Percentiles rank a stretch among this genome's conserved stretches.
These are phyloP conservation scores for Conchocele bisecta DNA, from an alignment of 2,888 invertebrate genomes.

Conservation along the genomic window DNA sequence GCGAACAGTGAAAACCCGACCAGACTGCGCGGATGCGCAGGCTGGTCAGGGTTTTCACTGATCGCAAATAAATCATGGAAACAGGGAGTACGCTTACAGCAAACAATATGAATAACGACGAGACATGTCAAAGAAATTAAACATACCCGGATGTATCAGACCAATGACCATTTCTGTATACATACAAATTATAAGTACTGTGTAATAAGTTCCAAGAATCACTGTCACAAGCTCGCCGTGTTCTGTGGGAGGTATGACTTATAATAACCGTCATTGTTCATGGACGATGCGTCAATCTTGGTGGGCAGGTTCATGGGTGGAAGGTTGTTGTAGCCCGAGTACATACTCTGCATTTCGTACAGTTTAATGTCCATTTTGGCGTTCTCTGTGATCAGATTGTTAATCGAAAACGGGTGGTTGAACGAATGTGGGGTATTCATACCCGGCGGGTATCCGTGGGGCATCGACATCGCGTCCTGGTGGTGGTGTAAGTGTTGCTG, in stretches of 20 bases:
- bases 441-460: constrained; percentile 70
- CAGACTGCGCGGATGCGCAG: too few species aligned
- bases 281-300: constrained; percentile 56
- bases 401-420: constrained; percentile 97
- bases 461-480: constrained; percentile 61
- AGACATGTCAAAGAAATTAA: too few species aligned
- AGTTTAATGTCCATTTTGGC: constrained; percentile 93
- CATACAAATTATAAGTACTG: too few species aligned
- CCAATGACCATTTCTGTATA: too few species aligned
- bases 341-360: constrained; percentile 86
- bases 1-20: too few species aligned
- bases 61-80: too few species aligned
- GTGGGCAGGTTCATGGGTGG: constrained; percentile 62
- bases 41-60: too few species aligned
- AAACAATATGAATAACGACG: too few species aligned
- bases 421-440: constrained; percentile 81
- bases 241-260: constrained; percentile 76
- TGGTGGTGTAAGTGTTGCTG: constrained; percentile 59
- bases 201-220: too few species aligned
- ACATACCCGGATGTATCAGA: too few species aligned
- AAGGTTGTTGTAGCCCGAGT: constrained; percentile 69
- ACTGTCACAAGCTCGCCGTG: constrained; percentile 72
- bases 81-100: too few species aligned
- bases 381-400: constrained; percentile 91
- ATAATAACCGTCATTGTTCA: constrained; percentile 72